These are phyloP conservation scores for Hydrolagus colliei DNA, from an alignment of 2,797 vertebrate genomes.

Conservation along the genomic window DNA sequence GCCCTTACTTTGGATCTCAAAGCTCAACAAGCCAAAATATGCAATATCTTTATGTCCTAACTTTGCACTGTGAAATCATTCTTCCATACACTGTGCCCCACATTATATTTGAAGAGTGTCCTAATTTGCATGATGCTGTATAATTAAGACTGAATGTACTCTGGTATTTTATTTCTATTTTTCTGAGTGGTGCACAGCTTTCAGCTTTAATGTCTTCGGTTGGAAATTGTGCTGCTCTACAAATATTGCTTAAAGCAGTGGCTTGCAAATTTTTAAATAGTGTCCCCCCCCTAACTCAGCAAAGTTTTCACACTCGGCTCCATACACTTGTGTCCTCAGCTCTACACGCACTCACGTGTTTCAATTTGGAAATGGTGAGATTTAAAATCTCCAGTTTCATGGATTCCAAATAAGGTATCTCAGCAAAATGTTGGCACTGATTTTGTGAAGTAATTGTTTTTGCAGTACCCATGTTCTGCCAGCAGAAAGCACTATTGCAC, in stretches of 20 bases:
- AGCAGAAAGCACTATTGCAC: background rate
- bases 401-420: background rate
- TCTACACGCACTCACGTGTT: too few species aligned
- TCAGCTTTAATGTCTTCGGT: background rate
- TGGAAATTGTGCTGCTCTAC: background rate
- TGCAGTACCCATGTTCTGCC: background rate
- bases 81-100: background rate
- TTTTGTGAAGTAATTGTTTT: background rate
- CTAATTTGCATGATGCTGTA: background rate
- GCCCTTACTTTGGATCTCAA: background rate
- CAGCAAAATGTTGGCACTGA: background rate
- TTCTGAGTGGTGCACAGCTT: background rate
- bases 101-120: background rate
- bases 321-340: too few species aligned
- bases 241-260: too few species aligned
- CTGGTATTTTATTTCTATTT: background rate
- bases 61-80: background rate
- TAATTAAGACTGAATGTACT: background rate
- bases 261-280: too few species aligned
- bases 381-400: too few species aligned
- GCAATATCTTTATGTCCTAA: background rate
- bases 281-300: too few species aligned
- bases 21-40: constrained; percentile 4
- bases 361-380: too few species aligned
- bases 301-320: too few species aligned